Conservation (phyloP, 2,113 vertebrate species). For the Alaudala cheleensis region DNA sequence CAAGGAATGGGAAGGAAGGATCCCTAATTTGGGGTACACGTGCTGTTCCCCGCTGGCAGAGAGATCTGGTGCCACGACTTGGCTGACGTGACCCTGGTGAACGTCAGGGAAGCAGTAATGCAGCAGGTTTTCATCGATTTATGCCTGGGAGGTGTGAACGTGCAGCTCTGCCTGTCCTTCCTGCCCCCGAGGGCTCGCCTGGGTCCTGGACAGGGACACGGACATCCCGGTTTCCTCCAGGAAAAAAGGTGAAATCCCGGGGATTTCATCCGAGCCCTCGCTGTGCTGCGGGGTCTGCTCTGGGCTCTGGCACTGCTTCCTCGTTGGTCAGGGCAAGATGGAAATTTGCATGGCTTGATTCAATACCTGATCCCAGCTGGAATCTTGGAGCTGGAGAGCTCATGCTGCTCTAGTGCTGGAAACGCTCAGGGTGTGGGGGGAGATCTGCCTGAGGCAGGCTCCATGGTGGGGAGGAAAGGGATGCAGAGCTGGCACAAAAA, state of each 20-base stretch:
- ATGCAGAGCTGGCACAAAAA: neutral
- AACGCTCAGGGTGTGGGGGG: neutral
- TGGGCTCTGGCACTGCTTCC: neutral
- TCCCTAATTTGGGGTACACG: neutral
- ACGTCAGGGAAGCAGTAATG: neutral
- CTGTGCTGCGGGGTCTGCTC: neutral
- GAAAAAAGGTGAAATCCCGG: neutral
- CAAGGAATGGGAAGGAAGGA: neutral
- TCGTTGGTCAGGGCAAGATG: neutral
- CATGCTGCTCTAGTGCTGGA: neutral
- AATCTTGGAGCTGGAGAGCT: neutral
- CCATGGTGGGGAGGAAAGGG: neutral
- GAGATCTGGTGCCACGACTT: neutral
- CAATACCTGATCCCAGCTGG: neutral
- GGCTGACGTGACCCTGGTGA: neutral
- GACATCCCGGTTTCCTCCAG: neutral
- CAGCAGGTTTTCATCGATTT: neutral
- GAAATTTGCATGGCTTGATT: neutral
- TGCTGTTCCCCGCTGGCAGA: neutral
- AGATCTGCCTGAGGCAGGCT: neutral
- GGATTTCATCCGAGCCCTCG: neutral
- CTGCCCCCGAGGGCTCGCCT: neutral
- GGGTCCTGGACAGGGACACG: neutral
- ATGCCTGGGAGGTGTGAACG: neutral
- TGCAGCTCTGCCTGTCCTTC: neutral